Evolutionary conservation across 2,888 invertebrate genomes (phyloP).

Genomic region (Temnothorax ravouxi): DNA sequence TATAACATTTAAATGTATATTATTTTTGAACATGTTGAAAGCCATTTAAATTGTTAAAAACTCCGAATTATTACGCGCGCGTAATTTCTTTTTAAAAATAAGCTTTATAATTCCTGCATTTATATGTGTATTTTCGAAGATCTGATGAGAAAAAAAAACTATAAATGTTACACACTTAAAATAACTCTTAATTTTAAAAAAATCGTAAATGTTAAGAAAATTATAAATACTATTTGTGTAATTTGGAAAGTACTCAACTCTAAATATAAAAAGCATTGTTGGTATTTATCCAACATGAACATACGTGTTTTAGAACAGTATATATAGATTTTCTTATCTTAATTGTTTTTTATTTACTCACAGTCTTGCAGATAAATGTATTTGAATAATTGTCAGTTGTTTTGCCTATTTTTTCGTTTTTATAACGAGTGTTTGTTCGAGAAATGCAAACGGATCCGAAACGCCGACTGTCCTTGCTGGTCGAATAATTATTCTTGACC

Average conservation of each 20-base stretch:
- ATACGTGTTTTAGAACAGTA: not conserved
- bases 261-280: not conserved
- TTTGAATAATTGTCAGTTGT: not conserved
- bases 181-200: not conserved
- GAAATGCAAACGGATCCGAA: slow-evolving; percentile 1
- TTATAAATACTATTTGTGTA: not conserved
- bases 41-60: not conserved
- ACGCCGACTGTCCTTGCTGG: slow-evolving; percentile 21
- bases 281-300: not conserved
- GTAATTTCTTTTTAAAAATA: not conserved
- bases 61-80: not conserved
- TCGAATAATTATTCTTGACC: slow-evolving; percentile 29
- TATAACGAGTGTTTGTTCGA: not conserved
- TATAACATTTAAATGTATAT: not conserved
- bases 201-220: not conserved
- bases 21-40: not conserved
- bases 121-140: not conserved
- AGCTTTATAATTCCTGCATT: not conserved
- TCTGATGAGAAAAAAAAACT: not conserved
- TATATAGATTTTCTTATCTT: not conserved
- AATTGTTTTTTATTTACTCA: not conserved
- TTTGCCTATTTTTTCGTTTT: not conserved
- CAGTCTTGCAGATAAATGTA: not conserved
- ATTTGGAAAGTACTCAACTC: not conserved
- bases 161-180: not conserved